Conservation (phyloP, 2,888 invertebrate genomes). For the Mystacides longicornis region DNA sequence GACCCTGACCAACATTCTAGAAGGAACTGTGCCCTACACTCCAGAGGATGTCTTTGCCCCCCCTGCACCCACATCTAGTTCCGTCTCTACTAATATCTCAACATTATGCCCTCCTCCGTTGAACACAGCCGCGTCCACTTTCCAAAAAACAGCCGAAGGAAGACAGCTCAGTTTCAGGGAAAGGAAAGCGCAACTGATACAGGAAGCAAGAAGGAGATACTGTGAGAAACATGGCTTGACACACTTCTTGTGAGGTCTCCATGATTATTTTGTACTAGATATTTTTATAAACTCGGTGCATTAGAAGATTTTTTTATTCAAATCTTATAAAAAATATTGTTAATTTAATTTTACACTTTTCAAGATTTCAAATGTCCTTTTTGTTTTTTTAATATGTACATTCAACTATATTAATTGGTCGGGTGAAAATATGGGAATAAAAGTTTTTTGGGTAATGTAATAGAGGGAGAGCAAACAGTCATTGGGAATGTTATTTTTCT, state of each 20-base stretch:
- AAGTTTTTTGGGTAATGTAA: too few relatives aligned
- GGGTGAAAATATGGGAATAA: too few relatives aligned
- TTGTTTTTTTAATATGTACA: too few relatives aligned
- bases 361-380: too few relatives aligned
- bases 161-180: constrained; percentile 71
- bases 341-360: too few relatives aligned
- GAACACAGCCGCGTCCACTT: constrained; percentile 38
- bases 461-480: too few relatives aligned
- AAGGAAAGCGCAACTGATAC: constrained; percentile 68
- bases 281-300: not conserved
- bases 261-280: not conserved
- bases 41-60: constrained; percentile 31
- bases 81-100: constrained; percentile 22
- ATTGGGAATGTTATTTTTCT: too few relatives aligned
- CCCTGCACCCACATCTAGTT: constrained; percentile 24
- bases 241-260: constrained; percentile 17
- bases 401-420: too few relatives aligned
- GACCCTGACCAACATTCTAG: constrained; percentile 74
- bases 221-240: constrained; percentile 65
- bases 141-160: constrained; percentile 52
- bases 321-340: not conserved
- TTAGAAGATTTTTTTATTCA: not conserved
- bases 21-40: constrained; percentile 60
- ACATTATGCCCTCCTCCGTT: constrained; percentile 31
- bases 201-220: constrained; percentile 67